Evolutionary conservation across 23 tunicate genomes (phyloP), one percentile per base, ranked within the genome.

Genomic region (Styela clava): DNA sequence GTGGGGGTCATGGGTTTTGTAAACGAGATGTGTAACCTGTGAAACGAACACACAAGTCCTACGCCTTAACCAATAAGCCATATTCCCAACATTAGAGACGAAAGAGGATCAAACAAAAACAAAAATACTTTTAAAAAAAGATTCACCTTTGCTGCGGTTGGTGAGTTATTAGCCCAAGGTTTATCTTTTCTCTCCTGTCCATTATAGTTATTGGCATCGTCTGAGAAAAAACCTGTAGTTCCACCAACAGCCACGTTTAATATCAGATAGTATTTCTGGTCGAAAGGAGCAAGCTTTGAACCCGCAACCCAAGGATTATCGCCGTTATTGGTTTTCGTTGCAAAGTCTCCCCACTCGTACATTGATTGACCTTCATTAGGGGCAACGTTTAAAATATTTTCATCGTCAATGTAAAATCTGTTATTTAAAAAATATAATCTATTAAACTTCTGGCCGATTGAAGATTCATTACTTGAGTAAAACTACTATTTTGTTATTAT

Each of bases 211-310:
- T n/a, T 78, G 68, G 26, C 33, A 19, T 44, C 34, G 44, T 78
- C 82, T 16, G 68, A 19, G 64, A 51, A 78, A 52, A 32, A 78
- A 0, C 31, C 68, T 27, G 35, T 78, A n/a, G 31, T 52, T 37
- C 82, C 82, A 52, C 82, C 82, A 78, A 78, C 82, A 28, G 82
- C 82, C n/a, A 78, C 34, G 28, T 78, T 78, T 61, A 78, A 28
- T 18, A 78, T 52, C 74, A 78, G n/a, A 22, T 37, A 78, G 31
- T 52, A 78, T 37, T 78, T 61, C 21, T 51, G 33, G 28, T 78
- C 82, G 62, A 78, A 78, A 0, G 82, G 82, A 78, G 82, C 82
- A 26, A 78, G 35, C 16, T 19, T 67, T 18, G 71, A 67, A 28
- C 71, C 71, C 0, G 21, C 71, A 18, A 28, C 71, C 71, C 71